phyloP scores from a whole-genome alignment of 2,888 invertebrate species.

The Drosophila yooni region DNA sequence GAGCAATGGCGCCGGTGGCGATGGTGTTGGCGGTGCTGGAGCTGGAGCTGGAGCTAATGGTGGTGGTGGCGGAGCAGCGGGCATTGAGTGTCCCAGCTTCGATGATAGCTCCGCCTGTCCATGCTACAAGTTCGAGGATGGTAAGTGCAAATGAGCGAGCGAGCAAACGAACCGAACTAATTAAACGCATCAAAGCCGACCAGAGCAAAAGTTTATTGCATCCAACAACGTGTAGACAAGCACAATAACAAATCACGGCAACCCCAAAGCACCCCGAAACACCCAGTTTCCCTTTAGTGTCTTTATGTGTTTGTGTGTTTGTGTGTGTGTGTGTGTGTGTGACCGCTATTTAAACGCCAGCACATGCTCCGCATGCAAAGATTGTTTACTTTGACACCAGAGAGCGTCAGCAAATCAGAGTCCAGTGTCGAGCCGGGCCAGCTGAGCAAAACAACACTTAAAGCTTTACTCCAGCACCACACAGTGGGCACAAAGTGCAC shows the following conservation, averaged over 20 bases:
- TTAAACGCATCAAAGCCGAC: constrained; percentile 63
- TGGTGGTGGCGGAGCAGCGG: constrained; percentile 51
- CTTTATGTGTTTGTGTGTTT: not conserved
- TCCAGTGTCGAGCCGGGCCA: not conserved
- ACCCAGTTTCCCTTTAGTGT: constrained; percentile 1
- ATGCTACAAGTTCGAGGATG: constrained; percentile 96
- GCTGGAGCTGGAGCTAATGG: constrained; percentile 1
- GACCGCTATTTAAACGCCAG: constrained; percentile 52
- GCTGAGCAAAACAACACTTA: not conserved
- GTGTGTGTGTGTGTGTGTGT: constrained; percentile 6
- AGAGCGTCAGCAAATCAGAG: constrained; percentile 17
- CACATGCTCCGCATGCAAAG: constrained; percentile 52
- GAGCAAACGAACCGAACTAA: constrained; percentile 44
- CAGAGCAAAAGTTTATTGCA: constrained; percentile 60
- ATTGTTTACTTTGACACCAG: constrained; percentile 61
- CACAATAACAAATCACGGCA: constrained; percentile 50
- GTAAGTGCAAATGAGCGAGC: constrained; percentile 84
- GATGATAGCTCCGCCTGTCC: constrained; percentile 93
- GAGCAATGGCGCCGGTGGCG: constrained; percentile 33
- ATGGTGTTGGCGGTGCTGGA: constrained; percentile 41
- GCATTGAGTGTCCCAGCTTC: constrained; percentile 89
- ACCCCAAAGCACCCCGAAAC: not conserved
- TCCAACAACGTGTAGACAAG: constrained; percentile 56
- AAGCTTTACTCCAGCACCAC: constrained; percentile 3
- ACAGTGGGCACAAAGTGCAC: constrained; percentile 16